Percentiles rank a stretch among this genome's conserved stretches.
These are phyloP conservation scores for Eriocheir sinensis DNA, from an alignment of 1,140 invertebrate genomes.

Conservation along the genomic window DNA sequence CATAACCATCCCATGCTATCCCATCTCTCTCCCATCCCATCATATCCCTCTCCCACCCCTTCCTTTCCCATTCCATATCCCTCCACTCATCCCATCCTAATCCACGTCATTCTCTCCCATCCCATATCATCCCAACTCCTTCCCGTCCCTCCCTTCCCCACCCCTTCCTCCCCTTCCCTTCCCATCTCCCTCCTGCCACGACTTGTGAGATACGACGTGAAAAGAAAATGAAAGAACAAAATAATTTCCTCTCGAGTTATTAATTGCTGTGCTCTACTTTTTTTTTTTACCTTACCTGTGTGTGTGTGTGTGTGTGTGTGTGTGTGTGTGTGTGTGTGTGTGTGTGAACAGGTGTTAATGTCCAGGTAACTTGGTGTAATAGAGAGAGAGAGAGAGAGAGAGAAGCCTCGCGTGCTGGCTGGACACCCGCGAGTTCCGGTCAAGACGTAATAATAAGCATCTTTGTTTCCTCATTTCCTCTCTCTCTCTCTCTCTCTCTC, in stretches of 20 bases:
- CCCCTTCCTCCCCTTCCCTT: conserved; percentile 18
- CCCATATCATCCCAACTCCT: not conserved
- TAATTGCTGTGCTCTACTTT: too few species aligned
- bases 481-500: conserved; percentile 28
- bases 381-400: not conserved
- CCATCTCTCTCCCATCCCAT: not conserved
- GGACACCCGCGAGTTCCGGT: conserved; percentile 1
- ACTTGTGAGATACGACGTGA: too few species aligned
- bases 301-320: conserved; percentile 14
- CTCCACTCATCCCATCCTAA: too few species aligned
- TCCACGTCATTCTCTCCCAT: not conserved
- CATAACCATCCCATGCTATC: not conserved
- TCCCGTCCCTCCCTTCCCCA: not conserved
- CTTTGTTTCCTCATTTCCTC: conserved; percentile 7
- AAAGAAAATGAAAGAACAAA: too few species aligned
- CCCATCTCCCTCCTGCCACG: too few species aligned
- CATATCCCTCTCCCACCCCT: too few species aligned
- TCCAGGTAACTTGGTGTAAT: too few species aligned
- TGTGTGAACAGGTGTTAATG: not conserved
- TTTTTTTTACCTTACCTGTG: not conserved
- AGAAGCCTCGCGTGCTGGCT: not conserved
- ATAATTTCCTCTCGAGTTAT: too few species aligned
- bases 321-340: not conserved
- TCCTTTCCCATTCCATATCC: too few species aligned
- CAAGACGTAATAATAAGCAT: conserved; percentile 25